Evolutionary conservation across 2,113 vertebrate genomes (phyloP), one percentile per base, ranked within the genome.

Genomic region (Bostrychus sinensis): DNA sequence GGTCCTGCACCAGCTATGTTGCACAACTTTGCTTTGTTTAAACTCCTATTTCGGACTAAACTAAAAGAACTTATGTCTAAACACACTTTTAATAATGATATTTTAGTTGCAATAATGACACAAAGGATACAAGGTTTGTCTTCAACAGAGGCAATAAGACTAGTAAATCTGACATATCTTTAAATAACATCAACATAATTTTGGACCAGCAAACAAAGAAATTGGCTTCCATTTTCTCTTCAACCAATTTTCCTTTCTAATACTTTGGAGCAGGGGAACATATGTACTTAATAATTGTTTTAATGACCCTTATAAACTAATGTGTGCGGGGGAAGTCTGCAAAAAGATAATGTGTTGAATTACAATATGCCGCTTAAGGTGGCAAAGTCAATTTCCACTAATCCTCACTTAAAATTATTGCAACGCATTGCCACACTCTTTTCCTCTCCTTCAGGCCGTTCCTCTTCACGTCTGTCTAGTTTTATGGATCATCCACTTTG

Each of bases 371-470:
- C 34, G 28, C 23, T 28, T 26, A 34, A 26, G 11, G 16, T 14
- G 14, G 13, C 16, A 56, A 59, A 36, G 38, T 38, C 14, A 25
- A 46, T 43, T 32, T 41, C 32, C 26, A 54, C 14, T 43, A 32
- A 51, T 72, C 43, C 28, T 26, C 13, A 60, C 39, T 66, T 53
- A 45, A 68, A 68, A 72, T 37, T 45, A 58, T 53, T 46, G 28
- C 32, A 20, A 12, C 20, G 46, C 32, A 26, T 56, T 10, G n/a
- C n/a, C n/a, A n/a, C n/a, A n/a, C n/a, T n/a, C n/a, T n/a, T n/a
- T n/a, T 12, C 28, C 62, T 34, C 38, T 37, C 61, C 50, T 61
- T 19, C 28, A 50, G 48, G 62, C 23, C 55, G 62, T 46, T 23
- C 4, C 22, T 48, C 20, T 34, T 63, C n/a, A 51, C n/a, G 41